Evolutionary conservation across 2,113 vertebrate genomes (phyloP).

Genomic region (Ciconia stormi): DNA sequence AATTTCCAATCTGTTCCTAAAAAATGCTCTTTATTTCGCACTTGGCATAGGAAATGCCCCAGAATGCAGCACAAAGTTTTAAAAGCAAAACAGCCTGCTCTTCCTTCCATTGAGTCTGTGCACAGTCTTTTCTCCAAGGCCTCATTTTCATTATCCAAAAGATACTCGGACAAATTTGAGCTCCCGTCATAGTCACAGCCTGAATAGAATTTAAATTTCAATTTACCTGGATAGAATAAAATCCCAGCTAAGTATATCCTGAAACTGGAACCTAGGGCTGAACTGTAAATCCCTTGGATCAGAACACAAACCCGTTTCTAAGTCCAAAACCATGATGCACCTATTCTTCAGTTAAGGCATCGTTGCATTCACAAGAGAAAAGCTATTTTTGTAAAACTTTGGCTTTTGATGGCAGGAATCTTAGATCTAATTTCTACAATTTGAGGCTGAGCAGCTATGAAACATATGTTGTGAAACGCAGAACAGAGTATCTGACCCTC

Average conservation of each 20-base stretch:
- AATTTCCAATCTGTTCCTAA: neutral
- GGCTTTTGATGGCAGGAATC: neutral
- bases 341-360: neutral
- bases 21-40: neutral
- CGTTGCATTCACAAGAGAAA: neutral
- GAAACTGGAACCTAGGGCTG: neutral
- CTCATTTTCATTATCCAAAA: neutral
- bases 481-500: neutral
- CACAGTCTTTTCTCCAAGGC: neutral
- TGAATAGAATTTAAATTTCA: neutral
- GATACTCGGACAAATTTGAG: neutral
- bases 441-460: neutral
- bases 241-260: neutral
- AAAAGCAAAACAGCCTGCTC: neutral
- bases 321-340: neutral
- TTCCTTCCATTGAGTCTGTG: neutral
- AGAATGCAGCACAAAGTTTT: neutral
- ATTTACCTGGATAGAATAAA: neutral
- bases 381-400: neutral
- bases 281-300: neutral
- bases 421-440: neutral
- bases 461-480: conserved; percentile 10
- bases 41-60: neutral
- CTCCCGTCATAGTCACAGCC: neutral
- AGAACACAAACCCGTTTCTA: neutral